A percentile compares a stretch with the other conserved stretches of the same genome.
Evolutionary conservation across 1,140 invertebrate species (phyloP).

Genomic region (Triops longicaudatus): DNA sequence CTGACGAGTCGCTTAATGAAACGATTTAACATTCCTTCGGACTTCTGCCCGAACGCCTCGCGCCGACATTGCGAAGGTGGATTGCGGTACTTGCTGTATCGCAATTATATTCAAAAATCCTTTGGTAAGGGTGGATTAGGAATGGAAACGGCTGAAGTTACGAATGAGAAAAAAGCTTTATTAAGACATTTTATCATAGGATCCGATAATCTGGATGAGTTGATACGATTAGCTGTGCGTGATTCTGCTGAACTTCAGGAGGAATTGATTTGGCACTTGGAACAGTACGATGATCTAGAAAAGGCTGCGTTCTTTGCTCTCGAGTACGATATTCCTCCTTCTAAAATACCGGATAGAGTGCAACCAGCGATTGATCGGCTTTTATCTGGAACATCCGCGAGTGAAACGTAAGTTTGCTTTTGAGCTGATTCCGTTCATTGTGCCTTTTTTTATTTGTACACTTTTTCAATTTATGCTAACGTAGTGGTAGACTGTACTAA

Average conservation of each 20-base stretch:
- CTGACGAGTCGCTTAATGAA: conserved; percentile 52
- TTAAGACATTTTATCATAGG: conserved; percentile 36
- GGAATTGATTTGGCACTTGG: conserved; percentile 45
- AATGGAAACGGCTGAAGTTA: conserved; percentile 27
- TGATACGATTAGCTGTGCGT: conserved; percentile 54
- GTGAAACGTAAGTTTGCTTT: neutral
- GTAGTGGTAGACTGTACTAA: too few species aligned
- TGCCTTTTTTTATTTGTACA: too few species aligned
- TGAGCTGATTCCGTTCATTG: neutral
- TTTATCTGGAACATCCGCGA: neutral
- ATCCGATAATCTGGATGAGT: conserved; percentile 54
- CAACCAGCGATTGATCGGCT: conserved; percentile 32
- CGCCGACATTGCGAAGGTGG: conserved; percentile 53
- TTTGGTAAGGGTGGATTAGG: conserved; percentile 42
- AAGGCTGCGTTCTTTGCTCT: conserved; percentile 55
- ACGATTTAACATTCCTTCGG: conserved; percentile 50
- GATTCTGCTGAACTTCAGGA: conserved; percentile 45
- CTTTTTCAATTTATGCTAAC: too few species aligned
- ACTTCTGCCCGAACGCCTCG: conserved; percentile 52
- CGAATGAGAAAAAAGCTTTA: neutral
- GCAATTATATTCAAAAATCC: conserved; percentile 50
- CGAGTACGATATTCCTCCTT: conserved; percentile 48
- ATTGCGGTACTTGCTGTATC: conserved; percentile 54
- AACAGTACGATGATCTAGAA: conserved; percentile 43
- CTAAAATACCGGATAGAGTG: conserved; percentile 48